Evolutionary conservation across 2,888 invertebrate species (phyloP).

Genomic region (Tricholauxania praeusta): DNA sequence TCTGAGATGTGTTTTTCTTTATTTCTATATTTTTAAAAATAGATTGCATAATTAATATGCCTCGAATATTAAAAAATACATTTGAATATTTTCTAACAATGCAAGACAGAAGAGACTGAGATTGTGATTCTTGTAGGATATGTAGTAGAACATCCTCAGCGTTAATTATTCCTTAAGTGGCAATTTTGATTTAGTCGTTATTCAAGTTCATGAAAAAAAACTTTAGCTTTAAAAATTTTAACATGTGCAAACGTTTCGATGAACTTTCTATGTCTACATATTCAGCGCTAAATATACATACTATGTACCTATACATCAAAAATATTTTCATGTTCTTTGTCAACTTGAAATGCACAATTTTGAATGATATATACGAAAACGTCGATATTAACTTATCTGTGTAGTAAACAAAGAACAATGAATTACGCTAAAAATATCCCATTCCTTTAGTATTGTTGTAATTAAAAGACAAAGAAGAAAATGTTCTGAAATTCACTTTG

Average conservation of each 20-base stretch:
- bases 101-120: too few species aligned
- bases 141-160: too few species aligned
- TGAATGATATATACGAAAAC: slow-evolving; percentile 4
- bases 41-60: too few species aligned
- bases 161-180: too few species aligned
- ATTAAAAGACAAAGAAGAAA: neutral
- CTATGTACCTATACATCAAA: neutral
- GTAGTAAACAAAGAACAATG: slow-evolving; percentile 16
- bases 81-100: too few species aligned
- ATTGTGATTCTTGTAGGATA: too few species aligned
- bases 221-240: neutral
- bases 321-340: neutral
- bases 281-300: neutral
- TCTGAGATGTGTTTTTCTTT: too few species aligned
- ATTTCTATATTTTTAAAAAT: too few species aligned
- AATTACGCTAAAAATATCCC: slow-evolving; percentile 23
- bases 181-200: too few species aligned
- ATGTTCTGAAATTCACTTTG: neutral
- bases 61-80: too few species aligned
- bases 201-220: too few species aligned
- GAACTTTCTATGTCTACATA: neutral
- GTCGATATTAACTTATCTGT: slow-evolving; percentile 6
- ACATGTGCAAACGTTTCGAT: neutral
- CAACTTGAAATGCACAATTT: neutral
- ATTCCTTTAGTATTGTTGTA: neutral